Percentiles rank a stretch among this genome's conserved stretches.
These are phyloP conservation scores for Nasonia vitripennis DNA, from an alignment of 1,140 invertebrate species.

Conservation along the genomic window DNA sequence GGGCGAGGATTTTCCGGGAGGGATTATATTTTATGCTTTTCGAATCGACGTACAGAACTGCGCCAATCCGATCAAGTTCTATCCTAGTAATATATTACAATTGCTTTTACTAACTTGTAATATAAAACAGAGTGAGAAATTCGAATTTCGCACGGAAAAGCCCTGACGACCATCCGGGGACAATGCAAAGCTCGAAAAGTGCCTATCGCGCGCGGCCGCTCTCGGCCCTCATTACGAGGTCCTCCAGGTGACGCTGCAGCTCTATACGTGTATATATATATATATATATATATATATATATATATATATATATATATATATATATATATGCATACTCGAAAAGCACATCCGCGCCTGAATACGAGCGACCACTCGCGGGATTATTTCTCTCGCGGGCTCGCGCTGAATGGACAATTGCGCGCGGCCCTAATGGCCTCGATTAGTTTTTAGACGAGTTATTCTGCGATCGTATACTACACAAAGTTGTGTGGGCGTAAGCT, in stretches of 20 bases:
- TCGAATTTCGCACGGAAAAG: not conserved
- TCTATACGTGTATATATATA: no score
- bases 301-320: no score
- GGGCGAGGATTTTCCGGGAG: no score
- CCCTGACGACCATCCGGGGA: not conserved
- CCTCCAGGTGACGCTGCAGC: not conserved
- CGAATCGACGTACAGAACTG: no score
- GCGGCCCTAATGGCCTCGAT: not conserved
- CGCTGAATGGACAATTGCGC: conserved; percentile 4
- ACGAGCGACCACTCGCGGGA: not conserved
- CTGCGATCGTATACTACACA: no score
- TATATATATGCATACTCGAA: not conserved
- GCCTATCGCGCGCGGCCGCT: not conserved
- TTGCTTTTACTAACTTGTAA: no score
- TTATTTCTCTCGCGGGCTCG: conserved; percentile 14
- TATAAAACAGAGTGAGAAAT: no score
- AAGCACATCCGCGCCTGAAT: not conserved
- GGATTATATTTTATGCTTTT: no score
- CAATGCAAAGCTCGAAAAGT: not conserved
- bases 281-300: no score
- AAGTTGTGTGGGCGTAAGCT: no score
- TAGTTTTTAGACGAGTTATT: not conserved
- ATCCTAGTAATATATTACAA: no score
- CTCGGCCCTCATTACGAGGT: not conserved
- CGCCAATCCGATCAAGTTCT: no score